phyloP scores from a whole-genome alignment of 2,797 vertebrate genomes.

The Notamacropus eugenii region DNA sequence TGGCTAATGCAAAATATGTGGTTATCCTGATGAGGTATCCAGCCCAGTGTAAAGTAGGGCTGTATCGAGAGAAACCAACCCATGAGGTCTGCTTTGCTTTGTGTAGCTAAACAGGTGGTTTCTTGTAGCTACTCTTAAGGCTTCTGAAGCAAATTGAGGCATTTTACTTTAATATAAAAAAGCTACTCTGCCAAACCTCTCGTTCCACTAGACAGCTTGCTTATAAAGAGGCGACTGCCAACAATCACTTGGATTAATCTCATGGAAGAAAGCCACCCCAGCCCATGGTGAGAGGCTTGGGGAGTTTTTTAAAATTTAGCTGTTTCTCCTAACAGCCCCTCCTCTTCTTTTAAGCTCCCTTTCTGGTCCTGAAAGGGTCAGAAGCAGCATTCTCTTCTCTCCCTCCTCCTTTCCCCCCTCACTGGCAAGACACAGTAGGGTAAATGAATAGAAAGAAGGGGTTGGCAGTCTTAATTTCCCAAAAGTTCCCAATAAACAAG shows the following conservation, averaged over 20 bases:
- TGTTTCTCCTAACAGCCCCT: slow-evolving; percentile 40
- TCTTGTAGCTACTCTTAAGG: slow-evolving; percentile 28
- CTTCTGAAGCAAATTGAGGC: slow-evolving; percentile 59
- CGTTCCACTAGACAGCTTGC: neutral
- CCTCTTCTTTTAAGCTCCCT: slow-evolving; percentile 6
- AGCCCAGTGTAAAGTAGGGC: slow-evolving; percentile 37
- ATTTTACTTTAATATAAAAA: slow-evolving; percentile 51
- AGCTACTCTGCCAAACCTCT: slow-evolving; percentile 35
- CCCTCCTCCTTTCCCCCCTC: slow-evolving; percentile 2
- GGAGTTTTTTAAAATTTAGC: slow-evolving; percentile 27
- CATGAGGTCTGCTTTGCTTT: slow-evolving; percentile 40
- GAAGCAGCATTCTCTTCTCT: slow-evolving; percentile 9
- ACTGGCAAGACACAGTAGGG: slow-evolving; percentile 33
- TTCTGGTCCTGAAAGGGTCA: slow-evolving; percentile 21
- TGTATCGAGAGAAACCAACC: slow-evolving; percentile 59
- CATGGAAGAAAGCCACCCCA: neutral
- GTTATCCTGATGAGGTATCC: neutral
- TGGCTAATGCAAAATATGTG: slow-evolving; percentile 43
- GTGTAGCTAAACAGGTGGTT: neutral
- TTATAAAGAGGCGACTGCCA: slow-evolving; percentile 39
- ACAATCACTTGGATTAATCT: slow-evolving; percentile 22
- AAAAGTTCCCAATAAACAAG: slow-evolving; percentile 31
- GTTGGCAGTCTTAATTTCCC: slow-evolving; percentile 33
- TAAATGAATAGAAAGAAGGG: neutral
- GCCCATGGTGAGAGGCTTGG: neutral